These are phyloP conservation scores for Silurus glanis DNA, from an alignment of 2,113 vertebrate species.

Conservation along the genomic window DNA sequence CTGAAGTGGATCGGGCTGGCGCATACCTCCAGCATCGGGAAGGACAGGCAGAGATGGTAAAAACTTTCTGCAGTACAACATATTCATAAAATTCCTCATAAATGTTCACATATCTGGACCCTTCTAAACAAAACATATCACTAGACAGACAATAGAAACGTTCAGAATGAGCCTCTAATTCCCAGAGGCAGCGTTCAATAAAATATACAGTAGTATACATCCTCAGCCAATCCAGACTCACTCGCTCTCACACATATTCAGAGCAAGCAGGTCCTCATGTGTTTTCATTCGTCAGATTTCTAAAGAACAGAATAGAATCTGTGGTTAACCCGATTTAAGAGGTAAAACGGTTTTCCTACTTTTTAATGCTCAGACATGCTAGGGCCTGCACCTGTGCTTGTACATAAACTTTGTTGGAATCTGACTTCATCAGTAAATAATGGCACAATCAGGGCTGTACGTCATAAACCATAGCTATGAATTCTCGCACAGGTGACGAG, in stretches of 20 bases:
- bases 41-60: not conserved
- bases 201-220: not conserved
- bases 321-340: not conserved
- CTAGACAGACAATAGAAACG: not conserved
- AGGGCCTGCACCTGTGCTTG: not conserved
- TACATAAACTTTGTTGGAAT: not conserved
- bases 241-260: not conserved
- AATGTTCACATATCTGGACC: not conserved
- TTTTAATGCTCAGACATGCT: not conserved
- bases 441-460: not conserved
- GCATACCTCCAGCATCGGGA: constrained; percentile 15
- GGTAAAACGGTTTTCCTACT: not conserved
- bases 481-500: not conserved
- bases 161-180: not conserved
- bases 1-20: constrained; percentile 19
- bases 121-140: not conserved
- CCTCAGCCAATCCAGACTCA: not conserved
- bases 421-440: not conserved
- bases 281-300: not conserved
- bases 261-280: not conserved
- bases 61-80: constrained; percentile 3
- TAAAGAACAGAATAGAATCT: not conserved
- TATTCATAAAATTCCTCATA: constrained; percentile 47
- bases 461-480: not conserved
- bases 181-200: not conserved